Evolutionary conservation across 2,797 vertebrate species (phyloP).

Genomic region (Tragopan temminckii): DNA sequence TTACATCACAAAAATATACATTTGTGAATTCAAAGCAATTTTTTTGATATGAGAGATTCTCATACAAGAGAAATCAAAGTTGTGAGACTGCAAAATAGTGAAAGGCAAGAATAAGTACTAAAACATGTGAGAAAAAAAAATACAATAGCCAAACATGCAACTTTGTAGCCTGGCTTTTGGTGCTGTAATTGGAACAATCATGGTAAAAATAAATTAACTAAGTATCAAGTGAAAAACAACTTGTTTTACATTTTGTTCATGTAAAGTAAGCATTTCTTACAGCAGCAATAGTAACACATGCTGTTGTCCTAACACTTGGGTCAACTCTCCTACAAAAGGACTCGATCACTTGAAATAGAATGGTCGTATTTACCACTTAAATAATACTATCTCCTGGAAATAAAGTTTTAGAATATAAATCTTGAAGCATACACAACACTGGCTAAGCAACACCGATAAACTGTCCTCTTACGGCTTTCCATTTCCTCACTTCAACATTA

Average conservation of each 20-base stretch:
- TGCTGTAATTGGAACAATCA: background rate
- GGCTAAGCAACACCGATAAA: background rate
- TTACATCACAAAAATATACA: constrained; percentile 30
- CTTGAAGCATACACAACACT: background rate
- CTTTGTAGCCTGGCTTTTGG: rapidly evolving
- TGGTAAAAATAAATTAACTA: constrained; percentile 4
- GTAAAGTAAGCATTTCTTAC: background rate
- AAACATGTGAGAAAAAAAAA: background rate
- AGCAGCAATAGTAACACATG: background rate
- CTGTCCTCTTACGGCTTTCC: background rate
- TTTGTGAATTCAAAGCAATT: constrained; percentile 40
- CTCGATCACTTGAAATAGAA: background rate
- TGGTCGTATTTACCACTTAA: background rate
- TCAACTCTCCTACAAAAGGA: background rate
- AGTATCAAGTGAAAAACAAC: constrained; percentile 24
- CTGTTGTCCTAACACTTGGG: background rate
- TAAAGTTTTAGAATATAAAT: background rate
- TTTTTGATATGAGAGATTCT: background rate
- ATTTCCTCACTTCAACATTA: constrained; percentile 36
- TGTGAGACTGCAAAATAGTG: background rate
- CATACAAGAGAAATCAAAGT: constrained; percentile 2
- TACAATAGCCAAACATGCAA: background rate
- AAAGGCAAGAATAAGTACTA: background rate
- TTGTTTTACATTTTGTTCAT: constrained; percentile 8
- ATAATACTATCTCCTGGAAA: background rate